Evolutionary conservation across 2,113 vertebrate genomes (phyloP).

Genomic region (Misgurnus mizolepis): DNA sequence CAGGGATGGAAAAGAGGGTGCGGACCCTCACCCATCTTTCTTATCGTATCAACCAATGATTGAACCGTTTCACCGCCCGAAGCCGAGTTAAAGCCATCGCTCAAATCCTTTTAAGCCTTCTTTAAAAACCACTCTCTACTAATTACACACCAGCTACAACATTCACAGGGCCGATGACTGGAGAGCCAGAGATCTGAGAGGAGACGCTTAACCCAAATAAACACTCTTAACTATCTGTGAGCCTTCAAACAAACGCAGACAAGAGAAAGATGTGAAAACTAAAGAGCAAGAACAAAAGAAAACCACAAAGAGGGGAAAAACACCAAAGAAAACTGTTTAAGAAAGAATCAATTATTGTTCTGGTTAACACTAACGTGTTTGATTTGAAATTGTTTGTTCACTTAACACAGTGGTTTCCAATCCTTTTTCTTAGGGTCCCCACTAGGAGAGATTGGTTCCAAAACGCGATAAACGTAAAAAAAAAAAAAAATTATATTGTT

Average conservation of each 20-base stretch:
- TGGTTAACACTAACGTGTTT: too few relatives aligned
- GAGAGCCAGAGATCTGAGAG: constrained; percentile 37
- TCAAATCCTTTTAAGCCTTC: constrained; percentile 54
- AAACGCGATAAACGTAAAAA: too few relatives aligned
- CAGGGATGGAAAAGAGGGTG: constrained; percentile 43
- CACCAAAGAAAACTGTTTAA: background rate
- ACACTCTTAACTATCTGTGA: constrained; percentile 32
- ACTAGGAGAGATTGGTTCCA: too few relatives aligned
- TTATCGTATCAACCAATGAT: constrained; percentile 64
- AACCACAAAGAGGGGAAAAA: background rate
- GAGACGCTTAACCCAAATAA: constrained; percentile 40
- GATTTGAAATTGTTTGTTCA: too few relatives aligned
- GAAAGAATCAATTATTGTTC: background rate
- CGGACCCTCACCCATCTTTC: constrained; percentile 52
- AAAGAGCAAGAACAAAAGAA: background rate
- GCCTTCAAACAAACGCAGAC: constrained; percentile 9
- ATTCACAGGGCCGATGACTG: constrained; percentile 36
- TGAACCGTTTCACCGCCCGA: constrained; percentile 55
- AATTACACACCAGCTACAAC: constrained; percentile 52
- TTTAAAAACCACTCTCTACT: constrained; percentile 46
- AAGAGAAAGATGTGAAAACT: background rate
- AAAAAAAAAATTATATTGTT: too few relatives aligned
- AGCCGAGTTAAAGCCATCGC: constrained; percentile 61
- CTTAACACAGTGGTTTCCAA: too few relatives aligned
- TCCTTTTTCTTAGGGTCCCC: too few relatives aligned